Evolutionary conservation across 2,113 vertebrate species (phyloP).

Genomic region (Pterocles orientalis): DNA sequence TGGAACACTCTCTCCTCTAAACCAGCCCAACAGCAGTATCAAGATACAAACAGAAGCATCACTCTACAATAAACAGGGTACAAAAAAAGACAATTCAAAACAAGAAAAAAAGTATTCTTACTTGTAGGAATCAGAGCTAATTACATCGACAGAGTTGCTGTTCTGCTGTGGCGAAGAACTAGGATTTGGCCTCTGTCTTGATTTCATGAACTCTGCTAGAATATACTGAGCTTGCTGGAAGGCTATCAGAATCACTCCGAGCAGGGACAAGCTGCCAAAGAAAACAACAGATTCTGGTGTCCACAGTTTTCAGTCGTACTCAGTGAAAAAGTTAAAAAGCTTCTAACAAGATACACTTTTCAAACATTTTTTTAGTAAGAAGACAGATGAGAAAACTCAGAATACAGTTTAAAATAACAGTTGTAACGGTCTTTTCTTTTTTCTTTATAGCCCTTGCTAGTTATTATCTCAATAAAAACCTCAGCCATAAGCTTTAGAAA

Average conservation of each 20-base stretch:
- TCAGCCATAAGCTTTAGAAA: neutral
- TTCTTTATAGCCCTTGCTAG: neutral
- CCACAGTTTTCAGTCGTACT: neutral
- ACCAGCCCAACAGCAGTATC: neutral
- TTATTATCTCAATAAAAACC: neutral
- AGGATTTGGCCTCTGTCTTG: slow-evolving; percentile 83
- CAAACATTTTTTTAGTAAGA: neutral
- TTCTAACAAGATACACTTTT: neutral
- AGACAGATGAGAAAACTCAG: neutral
- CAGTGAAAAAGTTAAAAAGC: neutral
- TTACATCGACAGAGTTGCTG: slow-evolving; percentile 75
- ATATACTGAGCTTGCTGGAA: slow-evolving; percentile 96
- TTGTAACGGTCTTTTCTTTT: neutral
- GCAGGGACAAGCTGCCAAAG: slow-evolving; percentile 86
- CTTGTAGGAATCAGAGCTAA: slow-evolving; percentile 85
- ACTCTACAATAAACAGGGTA: neutral
- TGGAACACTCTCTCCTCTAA: neutral
- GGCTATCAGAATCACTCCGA: slow-evolving; percentile 93
- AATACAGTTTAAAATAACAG: neutral
- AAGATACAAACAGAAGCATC: neutral
- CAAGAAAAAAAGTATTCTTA: slow-evolving; percentile 59
- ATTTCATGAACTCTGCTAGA: slow-evolving; percentile 87
- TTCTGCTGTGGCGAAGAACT: slow-evolving; percentile 78
- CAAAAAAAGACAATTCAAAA: neutral
- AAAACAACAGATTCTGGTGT: neutral